Evolutionary conservation across 92 coral and sea anemone species (phyloP), one percentile per base, ranked within the genome.

Genomic region (Umimayanthus chanpuru): DNA sequence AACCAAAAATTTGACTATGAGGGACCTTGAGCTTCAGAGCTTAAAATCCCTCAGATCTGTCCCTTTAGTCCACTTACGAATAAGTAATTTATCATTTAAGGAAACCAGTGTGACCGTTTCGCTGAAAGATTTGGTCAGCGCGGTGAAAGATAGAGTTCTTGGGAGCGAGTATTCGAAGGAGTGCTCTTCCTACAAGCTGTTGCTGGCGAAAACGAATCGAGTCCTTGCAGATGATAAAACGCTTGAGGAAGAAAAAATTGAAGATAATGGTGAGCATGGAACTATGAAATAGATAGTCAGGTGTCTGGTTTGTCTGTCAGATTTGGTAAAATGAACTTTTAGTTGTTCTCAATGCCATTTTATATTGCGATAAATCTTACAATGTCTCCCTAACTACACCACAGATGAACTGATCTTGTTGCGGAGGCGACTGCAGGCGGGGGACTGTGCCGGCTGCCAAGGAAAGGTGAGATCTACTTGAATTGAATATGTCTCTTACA

Each of bases 11-110:
- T 79, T 23, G 61, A 94, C 86, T 89, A 97, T 97, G 99, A 97
- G 99, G 93, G 99, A 97, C 89, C 91, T 97, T 78, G 99, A 95
- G 93, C 96, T 97, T 44, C 98, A 96, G 93, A 92, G 90, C 93
- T 89, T 95, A 47, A 95, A 94, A 86, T 92, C 98, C 49, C 93
- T 95, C 47, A 90, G 98, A 85, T 90, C 98, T 64, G 93, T 91
- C 14, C 93, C 92, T 49, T 90, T 94, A 44, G 80, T 97, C 44
- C 92, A 94, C 73, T 66, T 97, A 49, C 92, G 90, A 75, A 96
- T 97, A 47, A 93, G 91, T 50, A 93, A 92, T 78, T 84, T 92
- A 18, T 92, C 98, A 74, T 98, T 96, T 23, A 97, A 97, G 86
- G 99, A 95, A 79, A 92, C 88, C 50, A 85, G 85, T 73, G 86